These are phyloP conservation scores for Glomeris marginata DNA, from an alignment of 2,888 invertebrate species.

Conservation along the genomic window DNA sequence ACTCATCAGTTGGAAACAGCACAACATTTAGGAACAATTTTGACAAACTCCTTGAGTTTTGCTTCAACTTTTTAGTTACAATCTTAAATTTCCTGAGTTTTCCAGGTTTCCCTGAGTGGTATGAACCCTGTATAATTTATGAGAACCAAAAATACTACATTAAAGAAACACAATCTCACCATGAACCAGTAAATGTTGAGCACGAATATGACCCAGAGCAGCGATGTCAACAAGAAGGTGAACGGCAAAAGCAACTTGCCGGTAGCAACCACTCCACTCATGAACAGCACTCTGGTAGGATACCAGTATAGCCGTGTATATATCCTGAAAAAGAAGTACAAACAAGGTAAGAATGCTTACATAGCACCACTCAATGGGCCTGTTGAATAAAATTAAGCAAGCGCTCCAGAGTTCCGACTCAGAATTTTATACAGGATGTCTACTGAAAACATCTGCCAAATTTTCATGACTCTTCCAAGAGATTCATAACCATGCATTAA, in stretches of 20 bases:
- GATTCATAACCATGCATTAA: no score
- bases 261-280: conserved; percentile 19
- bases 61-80: no score
- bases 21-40: no score
- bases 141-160: not conserved
- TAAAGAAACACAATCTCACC: conserved; percentile 19
- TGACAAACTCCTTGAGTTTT: no score
- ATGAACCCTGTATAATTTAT: not conserved
- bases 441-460: not conserved
- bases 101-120: not conserved
- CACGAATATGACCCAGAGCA: conserved; percentile 24
- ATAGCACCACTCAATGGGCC: not conserved
- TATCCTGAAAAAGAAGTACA: conserved; percentile 21
- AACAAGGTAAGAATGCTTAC: not conserved
- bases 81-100: no score
- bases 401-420: no score
- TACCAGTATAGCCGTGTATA: conserved; percentile 27
- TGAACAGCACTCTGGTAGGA: conserved; percentile 27
- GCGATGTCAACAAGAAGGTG: conserved; percentile 23
- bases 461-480: not conserved
- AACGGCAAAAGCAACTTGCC: conserved; percentile 20
- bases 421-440: not conserved
- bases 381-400: no score
- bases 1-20: no score
- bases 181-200: conserved; percentile 30